phyloP scores from a whole-genome alignment of 2,888 invertebrate genomes.

The Melangyna quadrimaculata region DNA sequence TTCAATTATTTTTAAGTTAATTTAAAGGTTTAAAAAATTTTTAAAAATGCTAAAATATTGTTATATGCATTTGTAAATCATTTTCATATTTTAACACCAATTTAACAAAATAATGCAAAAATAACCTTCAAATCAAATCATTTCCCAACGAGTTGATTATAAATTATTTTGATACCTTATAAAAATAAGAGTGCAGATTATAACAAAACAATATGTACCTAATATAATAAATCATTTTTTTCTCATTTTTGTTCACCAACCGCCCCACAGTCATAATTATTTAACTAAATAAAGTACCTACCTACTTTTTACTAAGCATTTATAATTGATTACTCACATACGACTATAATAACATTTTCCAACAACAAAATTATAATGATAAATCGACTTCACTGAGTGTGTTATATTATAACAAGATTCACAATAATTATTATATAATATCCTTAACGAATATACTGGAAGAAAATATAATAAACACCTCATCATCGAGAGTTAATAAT shows the following conservation, averaged over 20 bases:
- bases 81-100: not conserved
- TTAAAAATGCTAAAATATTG: too few relatives aligned
- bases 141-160: not conserved
- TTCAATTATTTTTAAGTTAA: too few relatives aligned
- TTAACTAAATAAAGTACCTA: not conserved
- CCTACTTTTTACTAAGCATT: not conserved
- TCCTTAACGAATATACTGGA: slow-evolving; percentile 1
- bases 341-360: not conserved
- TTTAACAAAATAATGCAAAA: not conserved
- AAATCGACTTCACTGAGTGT: not conserved
- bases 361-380: not conserved
- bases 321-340: not conserved
- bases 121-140: not conserved
- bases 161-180: too few relatives aligned
- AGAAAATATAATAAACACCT: not conserved
- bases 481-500: not conserved
- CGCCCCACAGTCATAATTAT: not conserved
- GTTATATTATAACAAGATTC: not conserved
- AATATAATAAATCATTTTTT: not conserved
- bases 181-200: too few relatives aligned
- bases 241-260: not conserved
- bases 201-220: too few relatives aligned
- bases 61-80: too few relatives aligned
- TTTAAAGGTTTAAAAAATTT: too few relatives aligned
- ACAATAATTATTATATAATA: slow-evolving; percentile 19